phyloP scores from a whole-genome alignment of 1,140 invertebrate species.

The Tyrophagus putrescentiae region DNA sequence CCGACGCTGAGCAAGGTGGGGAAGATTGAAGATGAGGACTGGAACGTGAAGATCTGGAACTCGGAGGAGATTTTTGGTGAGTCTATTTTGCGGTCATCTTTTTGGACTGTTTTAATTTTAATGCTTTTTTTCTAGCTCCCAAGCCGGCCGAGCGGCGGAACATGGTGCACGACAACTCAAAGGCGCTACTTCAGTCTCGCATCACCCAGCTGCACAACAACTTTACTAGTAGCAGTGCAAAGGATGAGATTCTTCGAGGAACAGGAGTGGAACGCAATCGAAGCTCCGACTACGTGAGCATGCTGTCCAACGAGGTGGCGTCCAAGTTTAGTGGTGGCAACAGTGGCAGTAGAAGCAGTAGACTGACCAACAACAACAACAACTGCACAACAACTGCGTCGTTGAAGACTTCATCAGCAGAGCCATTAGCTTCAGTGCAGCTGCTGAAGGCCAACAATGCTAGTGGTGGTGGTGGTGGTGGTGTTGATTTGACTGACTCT shows the following conservation, averaged over 20 bases:
- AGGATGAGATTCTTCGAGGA: not conserved
- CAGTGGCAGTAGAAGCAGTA: not conserved
- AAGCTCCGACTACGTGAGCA: not conserved
- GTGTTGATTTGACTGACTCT: conserved; percentile 1
- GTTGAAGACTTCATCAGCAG: too few species aligned
- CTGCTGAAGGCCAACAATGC: not conserved
- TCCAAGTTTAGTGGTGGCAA: not conserved
- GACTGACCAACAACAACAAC: not conserved
- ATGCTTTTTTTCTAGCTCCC: not conserved
- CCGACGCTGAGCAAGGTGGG: conserved; percentile 32
- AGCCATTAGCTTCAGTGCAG: not conserved
- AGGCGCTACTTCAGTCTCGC: not conserved
- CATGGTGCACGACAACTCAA: not conserved
- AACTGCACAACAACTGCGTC: not conserved
- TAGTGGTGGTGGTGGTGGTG: not conserved
- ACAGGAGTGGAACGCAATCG: not conserved
- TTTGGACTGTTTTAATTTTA: not conserved
- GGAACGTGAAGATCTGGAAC: conserved; percentile 52
- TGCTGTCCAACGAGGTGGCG: not conserved
- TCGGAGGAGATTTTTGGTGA: not conserved
- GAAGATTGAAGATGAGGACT: conserved; percentile 73
- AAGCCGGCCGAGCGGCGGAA: not conserved
- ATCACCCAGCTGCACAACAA: conserved; percentile 11
- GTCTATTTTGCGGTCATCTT: not conserved
- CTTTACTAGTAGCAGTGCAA: not conserved